Evolutionary conservation across 2,113 vertebrate genomes (phyloP).

Genomic region (Pipa parva): DNA sequence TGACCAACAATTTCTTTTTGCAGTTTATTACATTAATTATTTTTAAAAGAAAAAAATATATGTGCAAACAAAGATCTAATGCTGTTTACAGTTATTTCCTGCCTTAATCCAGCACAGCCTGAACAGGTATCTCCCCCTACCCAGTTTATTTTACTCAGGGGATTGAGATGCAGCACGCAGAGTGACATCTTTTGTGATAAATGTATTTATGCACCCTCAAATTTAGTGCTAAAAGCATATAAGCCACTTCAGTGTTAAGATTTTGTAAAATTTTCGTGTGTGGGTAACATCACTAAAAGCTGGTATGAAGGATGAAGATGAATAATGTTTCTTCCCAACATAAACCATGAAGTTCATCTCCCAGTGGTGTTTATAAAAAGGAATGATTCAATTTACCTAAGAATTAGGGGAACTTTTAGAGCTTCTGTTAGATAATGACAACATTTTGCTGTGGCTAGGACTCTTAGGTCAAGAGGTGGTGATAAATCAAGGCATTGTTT

Average conservation of each 20-base stretch:
- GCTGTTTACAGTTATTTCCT: conserved; percentile 44
- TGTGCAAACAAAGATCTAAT: conserved; percentile 40
- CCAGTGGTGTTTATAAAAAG: conserved; percentile 71
- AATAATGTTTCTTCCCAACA: conserved; percentile 64
- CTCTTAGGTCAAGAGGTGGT: conserved; percentile 76
- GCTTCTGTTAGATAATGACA: conserved; percentile 76
- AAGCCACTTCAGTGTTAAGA: conserved; percentile 73
- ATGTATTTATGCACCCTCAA: conserved; percentile 70
- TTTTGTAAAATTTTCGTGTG: conserved; percentile 63
- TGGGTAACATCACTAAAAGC: conserved; percentile 75
- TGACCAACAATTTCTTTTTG: conserved; percentile 10
- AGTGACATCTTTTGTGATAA: conserved; percentile 51
- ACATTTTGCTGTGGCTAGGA: conserved; percentile 74
- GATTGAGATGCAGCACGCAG: conserved; percentile 26
- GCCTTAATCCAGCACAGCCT: conserved; percentile 40
- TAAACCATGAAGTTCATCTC: conserved; percentile 74
- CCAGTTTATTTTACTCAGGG: conserved; percentile 49
- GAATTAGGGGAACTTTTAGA: conserved; percentile 54
- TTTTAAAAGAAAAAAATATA: conserved; percentile 43
- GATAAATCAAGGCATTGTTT: conserved; percentile 93
- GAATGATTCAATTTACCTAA: conserved; percentile 66
- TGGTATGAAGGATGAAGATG: conserved; percentile 75
- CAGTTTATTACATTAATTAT: conserved; percentile 11
- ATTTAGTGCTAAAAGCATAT: conserved; percentile 78
- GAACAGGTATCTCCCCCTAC: conserved; percentile 47